Percentiles rank a stretch among this genome's conserved stretches.
Evolutionary conservation across 2,888 invertebrate genomes (phyloP).

Genomic region (Ellobium chinense): DNA sequence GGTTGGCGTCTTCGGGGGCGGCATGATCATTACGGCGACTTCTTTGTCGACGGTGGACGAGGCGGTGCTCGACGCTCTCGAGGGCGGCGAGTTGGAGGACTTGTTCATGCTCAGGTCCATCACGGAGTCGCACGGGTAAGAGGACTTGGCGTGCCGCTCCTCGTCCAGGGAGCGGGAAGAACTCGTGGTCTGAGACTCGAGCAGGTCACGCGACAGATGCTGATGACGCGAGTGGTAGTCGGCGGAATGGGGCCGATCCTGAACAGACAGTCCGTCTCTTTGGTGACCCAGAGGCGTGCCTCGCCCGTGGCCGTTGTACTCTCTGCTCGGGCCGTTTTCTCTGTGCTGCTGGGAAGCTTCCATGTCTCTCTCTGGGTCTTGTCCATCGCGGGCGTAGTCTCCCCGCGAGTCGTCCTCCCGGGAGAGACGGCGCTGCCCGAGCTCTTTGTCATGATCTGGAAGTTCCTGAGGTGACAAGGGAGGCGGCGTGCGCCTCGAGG

Average conservation of each 20-base stretch:
- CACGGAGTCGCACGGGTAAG: conserved; percentile 58
- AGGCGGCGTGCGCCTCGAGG: conserved; percentile 69
- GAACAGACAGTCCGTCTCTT: not conserved
- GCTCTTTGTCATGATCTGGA: conserved; percentile 61
- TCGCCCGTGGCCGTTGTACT: not conserved
- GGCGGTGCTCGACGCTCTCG: conserved; percentile 43
- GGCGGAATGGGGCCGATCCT: not conserved
- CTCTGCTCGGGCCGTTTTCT: conserved; percentile 14
- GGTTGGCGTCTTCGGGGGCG: conserved; percentile 56
- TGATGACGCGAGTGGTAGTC: conserved; percentile 9
- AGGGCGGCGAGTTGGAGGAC: conserved; percentile 50
- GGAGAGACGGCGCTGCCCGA: conserved; percentile 19
- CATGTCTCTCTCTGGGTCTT: not conserved
- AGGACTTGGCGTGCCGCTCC: conserved; percentile 10
- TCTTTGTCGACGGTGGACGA: conserved; percentile 58
- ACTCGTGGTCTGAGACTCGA: conserved; percentile 46
- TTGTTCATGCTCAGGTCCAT: conserved; percentile 72
- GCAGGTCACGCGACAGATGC: conserved; percentile 24
- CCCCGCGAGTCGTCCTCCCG: conserved; percentile 1
- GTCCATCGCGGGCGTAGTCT: not conserved
- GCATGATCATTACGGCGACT: conserved; percentile 54
- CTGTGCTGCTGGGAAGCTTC: conserved; percentile 8
- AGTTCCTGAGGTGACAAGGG: conserved; percentile 70
- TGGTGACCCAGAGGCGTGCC: not conserved
- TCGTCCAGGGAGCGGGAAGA: conserved; percentile 8